Conservation (phyloP, 2,113 vertebrate genomes). For the Cynoglossus semilaevis region DNA sequence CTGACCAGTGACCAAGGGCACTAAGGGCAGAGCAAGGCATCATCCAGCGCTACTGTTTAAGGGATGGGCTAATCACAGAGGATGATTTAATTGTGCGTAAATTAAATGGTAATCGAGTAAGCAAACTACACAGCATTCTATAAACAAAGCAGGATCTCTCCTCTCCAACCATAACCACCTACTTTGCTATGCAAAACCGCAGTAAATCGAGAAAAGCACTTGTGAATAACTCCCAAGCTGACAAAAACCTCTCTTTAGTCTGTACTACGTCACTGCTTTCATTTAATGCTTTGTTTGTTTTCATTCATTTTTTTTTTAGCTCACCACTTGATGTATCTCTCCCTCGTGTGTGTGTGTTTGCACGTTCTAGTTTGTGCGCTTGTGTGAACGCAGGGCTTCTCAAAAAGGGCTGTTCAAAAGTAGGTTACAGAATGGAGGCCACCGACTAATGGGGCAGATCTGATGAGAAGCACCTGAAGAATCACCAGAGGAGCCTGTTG, state of each 20-base stretch:
- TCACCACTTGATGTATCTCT: no score
- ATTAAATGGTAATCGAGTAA: neutral
- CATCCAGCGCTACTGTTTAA: no score
- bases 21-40: no score
- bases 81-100: no score
- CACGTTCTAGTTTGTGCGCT: neutral
- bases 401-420: constrained; percentile 36
- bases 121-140: neutral
- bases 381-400: neutral
- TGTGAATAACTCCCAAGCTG: constrained; percentile 18
- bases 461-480: constrained; percentile 40
- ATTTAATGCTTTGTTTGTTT: neutral
- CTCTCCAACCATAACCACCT: constrained; percentile 19
- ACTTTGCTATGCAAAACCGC: constrained; percentile 41
- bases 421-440: constrained; percentile 54
- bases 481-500: constrained; percentile 20
- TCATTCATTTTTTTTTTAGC: neutral
- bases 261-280: neutral
- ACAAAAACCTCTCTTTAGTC: neutral
- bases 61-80: no score
- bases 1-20: no score
- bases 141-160: neutral
- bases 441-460: constrained; percentile 27
- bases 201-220: constrained; percentile 19
- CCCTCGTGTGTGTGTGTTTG: constrained; percentile 6